Conservation (phyloP, 2,888 invertebrate genomes). For the Drosophila mayaguana region DNA sequence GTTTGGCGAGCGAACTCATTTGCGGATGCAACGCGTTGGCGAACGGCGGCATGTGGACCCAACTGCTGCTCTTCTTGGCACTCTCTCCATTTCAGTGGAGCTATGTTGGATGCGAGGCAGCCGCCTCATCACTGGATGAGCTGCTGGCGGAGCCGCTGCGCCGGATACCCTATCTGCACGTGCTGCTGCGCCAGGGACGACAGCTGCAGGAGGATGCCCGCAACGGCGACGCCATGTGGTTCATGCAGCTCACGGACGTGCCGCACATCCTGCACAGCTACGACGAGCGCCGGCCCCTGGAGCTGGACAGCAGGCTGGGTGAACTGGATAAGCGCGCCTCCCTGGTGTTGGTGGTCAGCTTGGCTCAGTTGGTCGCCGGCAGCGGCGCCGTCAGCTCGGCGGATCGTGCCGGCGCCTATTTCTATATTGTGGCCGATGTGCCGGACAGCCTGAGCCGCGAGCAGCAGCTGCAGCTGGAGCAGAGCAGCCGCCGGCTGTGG, state of each 20-base stretch:
- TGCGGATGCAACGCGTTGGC: slow-evolving; percentile 27
- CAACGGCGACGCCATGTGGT: slow-evolving; percentile 68
- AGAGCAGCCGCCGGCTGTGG: slow-evolving; percentile 70
- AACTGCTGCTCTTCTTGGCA: slow-evolving; percentile 21
- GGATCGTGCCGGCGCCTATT: slow-evolving; percentile 63
- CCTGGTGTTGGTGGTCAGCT: slow-evolving; percentile 66
- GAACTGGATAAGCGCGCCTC: slow-evolving; percentile 48
- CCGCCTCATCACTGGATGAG: slow-evolving; percentile 19
- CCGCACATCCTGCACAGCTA: slow-evolving; percentile 44
- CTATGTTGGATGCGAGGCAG: background rate
- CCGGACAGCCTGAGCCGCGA: slow-evolving; percentile 8
- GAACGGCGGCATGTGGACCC: slow-evolving; percentile 29
- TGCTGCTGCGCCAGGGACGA: slow-evolving; percentile 53
- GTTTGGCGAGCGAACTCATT: slow-evolving; percentile 37
- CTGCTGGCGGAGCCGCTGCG: slow-evolving; percentile 43
- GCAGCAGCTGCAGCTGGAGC: slow-evolving; percentile 46
- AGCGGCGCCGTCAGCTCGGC: slow-evolving; percentile 48
- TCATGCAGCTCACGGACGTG: slow-evolving; percentile 44
- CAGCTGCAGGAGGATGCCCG: slow-evolving; percentile 51
- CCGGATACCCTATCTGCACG: slow-evolving; percentile 52
- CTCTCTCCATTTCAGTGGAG: background rate
- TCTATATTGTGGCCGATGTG: slow-evolving; percentile 65
- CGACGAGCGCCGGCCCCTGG: slow-evolving; percentile 31
- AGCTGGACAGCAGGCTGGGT: background rate
- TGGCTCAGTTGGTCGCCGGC: slow-evolving; percentile 49